These are phyloP conservation scores for Abrostola triplasia DNA, from an alignment of 2,888 invertebrate genomes.

Conservation along the genomic window DNA sequence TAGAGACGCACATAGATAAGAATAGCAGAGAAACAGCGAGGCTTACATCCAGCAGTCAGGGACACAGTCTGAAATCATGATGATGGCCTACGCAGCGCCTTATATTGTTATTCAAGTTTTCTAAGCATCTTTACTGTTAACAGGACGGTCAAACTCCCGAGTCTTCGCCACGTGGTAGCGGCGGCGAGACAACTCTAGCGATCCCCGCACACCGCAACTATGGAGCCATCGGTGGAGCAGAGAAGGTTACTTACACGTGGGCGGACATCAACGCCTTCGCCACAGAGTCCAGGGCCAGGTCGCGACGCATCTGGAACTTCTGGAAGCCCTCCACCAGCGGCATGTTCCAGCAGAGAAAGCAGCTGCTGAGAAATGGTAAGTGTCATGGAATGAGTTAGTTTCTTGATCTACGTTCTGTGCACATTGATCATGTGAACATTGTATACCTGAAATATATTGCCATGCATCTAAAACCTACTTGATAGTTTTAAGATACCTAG, in stretches of 20 bases:
- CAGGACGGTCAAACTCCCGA: slow-evolving; percentile 72
- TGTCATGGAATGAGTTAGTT: neutral
- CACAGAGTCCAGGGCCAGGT: slow-evolving; percentile 85
- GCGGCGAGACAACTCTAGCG: slow-evolving; percentile 72
- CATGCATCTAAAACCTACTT: too few species aligned
- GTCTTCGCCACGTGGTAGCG: slow-evolving; percentile 73
- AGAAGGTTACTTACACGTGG: slow-evolving; percentile 93
- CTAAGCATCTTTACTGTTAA: neutral
- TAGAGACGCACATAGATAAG: too few species aligned
- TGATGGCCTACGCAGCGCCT: neutral
- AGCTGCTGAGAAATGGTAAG: slow-evolving; percentile 92
- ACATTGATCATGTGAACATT: too few species aligned
- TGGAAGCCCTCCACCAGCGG: slow-evolving; percentile 76
- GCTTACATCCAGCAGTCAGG: too few species aligned
- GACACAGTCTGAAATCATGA: neutral
- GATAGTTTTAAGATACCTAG: too few species aligned
- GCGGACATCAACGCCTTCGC: slow-evolving; percentile 93
- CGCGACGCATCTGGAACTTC: slow-evolving; percentile 80
- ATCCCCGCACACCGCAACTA: slow-evolving; percentile 74
- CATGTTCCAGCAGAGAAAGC: slow-evolving; percentile 89
- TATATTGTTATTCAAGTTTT: neutral
- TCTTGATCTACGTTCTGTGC: too few species aligned
- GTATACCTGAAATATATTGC: too few species aligned
- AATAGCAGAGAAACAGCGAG: too few species aligned
- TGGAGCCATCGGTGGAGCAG: slow-evolving; percentile 78